Base-by-base conservation (phyloP, 2,888 invertebrate genomes). In the Caenorhabditis zanzibari region DNA sequence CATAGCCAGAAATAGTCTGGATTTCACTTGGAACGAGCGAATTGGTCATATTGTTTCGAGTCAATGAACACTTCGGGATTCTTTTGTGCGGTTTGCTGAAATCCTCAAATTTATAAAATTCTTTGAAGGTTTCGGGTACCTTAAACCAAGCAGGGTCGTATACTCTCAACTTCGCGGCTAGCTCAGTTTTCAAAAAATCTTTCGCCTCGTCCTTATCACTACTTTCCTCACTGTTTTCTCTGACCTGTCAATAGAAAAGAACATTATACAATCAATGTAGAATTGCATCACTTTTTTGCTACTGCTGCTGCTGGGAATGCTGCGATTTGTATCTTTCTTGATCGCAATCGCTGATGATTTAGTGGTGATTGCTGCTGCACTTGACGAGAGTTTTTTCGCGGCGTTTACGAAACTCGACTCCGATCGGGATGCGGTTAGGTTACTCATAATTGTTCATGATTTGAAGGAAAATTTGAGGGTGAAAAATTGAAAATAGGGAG, bases 41-140 rank as follows among this genome's bases (percentile, higher is more conserved):
- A 87, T 49, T 83, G 86, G 58, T 81, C 88, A 88, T 88, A 86
- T 73, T 86, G 88, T 52, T 83, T 80, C 2, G 58, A 49, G 66
- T 88, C 86, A 69, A 86, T 85, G 64, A 88, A 83, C 0, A 84
- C 41, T 58, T 85, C 86, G 0, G 88, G 88, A 4, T 59, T 69
- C 49, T 83, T 84, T 32, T 56, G 44, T 9, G 81, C 82, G 22
- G 77, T 77, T 32, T 59, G 74, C 86, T 86, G 72, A 76, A 82
- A 66, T 24, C 35, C 0, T 49, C 41, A 4, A 6, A 38, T 22
- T 35, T 26, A n/a, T 61, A 56, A 22, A n/a, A 12, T 0, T 16
- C 9, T 38, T 44, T 14, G 0, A 1, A 1, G 35, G 24, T 24
- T 24, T 14, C 2, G 38, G 22, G 14, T 49, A 85, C 82, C 64